Base-by-base conservation (phyloP, 2,888 invertebrate species). In the Epinotia brunnichana region DNA sequence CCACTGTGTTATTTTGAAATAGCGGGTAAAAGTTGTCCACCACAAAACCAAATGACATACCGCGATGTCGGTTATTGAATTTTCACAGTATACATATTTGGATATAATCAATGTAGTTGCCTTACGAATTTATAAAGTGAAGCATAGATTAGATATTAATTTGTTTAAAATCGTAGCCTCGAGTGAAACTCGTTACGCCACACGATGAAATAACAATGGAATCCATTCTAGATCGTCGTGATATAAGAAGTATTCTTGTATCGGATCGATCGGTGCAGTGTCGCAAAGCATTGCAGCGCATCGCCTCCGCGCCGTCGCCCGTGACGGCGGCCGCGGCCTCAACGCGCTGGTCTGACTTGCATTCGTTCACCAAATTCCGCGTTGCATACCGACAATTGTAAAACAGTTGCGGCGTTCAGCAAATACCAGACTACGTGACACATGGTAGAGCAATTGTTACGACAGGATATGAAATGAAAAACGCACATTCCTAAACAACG, bases 251-350 rank as follows among this genome's bases (percentile, higher is more conserved):
- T 59, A 60, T 59, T 68, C 67, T 44, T 56, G 67, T 61, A 61
- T 67, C 71, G 60, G 51, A 61, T 67, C 71, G 71, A 67, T 71
- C 66, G 67, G 29, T 63, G 69, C 60, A 24, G 54, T 68, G 67
- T 61, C 67, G 72, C 66, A 71, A 67, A 60, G 44, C 69, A 61
- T 66, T 66, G 66, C 66, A 66, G 66, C 66, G 66, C 21, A 64
- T 53, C 66, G 66, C 66, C 54, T 54, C 66, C 41, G 66, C 66
- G 54, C 56, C 21, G 66, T 53, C 66, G 61, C 61, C 70, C 67
- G 72, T 68, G 61, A 72, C 67, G 67, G 35, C 35, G 69, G 15
- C 9, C 59, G 60, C 69, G 60, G 62, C 48, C 70, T 51, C 56
- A 48, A 17, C 63, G 51, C 70, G 70, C 56, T 51, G 57, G 19